Percentiles rank a stretch among this genome's conserved stretches.
These are phyloP conservation scores for Phanerotoma sp. DNA, from an alignment of 2,888 invertebrate species.

Conservation along the genomic window DNA sequence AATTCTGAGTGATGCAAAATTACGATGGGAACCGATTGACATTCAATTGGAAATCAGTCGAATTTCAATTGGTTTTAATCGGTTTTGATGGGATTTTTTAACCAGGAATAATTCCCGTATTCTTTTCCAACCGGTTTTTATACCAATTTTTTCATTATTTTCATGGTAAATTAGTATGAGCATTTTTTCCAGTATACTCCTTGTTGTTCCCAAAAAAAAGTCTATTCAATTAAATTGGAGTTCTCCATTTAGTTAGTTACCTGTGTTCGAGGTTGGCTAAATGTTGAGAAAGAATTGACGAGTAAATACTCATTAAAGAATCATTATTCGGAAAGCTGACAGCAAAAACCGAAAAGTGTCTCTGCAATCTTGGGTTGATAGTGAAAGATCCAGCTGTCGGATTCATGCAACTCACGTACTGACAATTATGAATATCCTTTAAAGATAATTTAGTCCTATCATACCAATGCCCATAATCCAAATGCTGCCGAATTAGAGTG, in stretches of 20 bases:
- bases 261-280: constrained; percentile 79
- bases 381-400: constrained; percentile 97
- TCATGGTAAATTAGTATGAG: neutral
- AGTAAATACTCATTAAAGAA: constrained; percentile 84
- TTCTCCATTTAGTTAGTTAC: constrained; percentile 63
- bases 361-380: constrained; percentile 89
- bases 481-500: constrained; percentile 90
- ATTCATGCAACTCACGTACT: constrained; percentile 97
- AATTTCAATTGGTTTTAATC: too few species aligned
- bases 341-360: constrained; percentile 88
- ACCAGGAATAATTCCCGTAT: too few species aligned
- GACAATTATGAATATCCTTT: constrained; percentile 96
- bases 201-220: too few species aligned
- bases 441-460: constrained; percentile 83
- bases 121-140: too few species aligned
- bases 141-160: too few species aligned
- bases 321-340: constrained; percentile 81
- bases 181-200: too few species aligned
- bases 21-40: too few species aligned
- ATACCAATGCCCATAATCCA: constrained; percentile 96
- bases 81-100: too few species aligned
- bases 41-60: too few species aligned
- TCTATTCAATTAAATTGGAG: neutral
- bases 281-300: constrained; percentile 85
- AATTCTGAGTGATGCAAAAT: too few species aligned